phyloP scores from a whole-genome alignment of 2,113 vertebrate species.

The Piliocolobus tephrosceles region DNA sequence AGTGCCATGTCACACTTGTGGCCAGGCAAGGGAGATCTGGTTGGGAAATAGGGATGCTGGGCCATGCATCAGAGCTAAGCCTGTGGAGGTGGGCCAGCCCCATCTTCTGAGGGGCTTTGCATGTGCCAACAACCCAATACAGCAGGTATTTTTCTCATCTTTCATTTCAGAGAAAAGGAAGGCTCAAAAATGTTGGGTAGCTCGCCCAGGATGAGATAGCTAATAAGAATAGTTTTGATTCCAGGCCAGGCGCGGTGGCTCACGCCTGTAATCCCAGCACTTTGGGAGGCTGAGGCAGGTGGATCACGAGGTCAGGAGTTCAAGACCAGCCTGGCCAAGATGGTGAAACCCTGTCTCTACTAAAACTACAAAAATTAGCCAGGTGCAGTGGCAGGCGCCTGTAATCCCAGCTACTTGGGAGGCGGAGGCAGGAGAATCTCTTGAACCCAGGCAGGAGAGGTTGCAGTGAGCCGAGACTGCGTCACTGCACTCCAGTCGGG shows the following conservation, averaged over 20 bases:
- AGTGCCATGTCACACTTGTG: not conserved
- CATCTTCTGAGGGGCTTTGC: not conserved
- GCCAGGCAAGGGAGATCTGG: not conserved
- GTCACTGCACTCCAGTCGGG: too few species aligned
- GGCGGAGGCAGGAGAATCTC: too few species aligned
- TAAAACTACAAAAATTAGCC: too few species aligned
- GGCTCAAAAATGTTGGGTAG: not conserved
- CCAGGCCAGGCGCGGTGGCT: not conserved
- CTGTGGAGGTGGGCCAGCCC: not conserved
- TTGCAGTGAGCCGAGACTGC: too few species aligned
- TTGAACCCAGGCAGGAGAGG: too few species aligned
- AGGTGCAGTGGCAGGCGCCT: too few species aligned
- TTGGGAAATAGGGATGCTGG: not conserved
- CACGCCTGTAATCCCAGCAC: too few species aligned
- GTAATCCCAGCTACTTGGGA: too few species aligned
- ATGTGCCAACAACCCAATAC: not conserved
- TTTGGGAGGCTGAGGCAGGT: too few species aligned
- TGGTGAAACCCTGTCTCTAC: too few species aligned
- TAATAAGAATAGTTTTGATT: not conserved
- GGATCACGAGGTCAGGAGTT: too few species aligned
- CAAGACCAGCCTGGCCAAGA: too few species aligned
- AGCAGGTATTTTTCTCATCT: not conserved
- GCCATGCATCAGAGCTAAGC: not conserved
- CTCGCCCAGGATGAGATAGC: not conserved
- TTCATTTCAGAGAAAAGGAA: constrained; percentile 15